phyloP scores from a whole-genome alignment of 2,888 invertebrate species.

The Syritta pipiens region DNA sequence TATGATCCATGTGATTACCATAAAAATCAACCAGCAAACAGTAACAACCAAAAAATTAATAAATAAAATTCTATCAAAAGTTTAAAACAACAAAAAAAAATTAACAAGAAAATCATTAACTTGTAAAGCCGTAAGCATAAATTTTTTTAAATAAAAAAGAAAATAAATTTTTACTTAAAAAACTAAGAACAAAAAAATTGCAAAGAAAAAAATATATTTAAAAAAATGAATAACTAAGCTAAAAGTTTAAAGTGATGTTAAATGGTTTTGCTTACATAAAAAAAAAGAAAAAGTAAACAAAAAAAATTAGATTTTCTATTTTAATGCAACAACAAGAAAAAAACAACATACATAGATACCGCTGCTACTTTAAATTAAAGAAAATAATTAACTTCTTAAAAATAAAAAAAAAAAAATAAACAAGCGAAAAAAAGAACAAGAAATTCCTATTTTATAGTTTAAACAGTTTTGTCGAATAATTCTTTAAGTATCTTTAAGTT shows the following conservation, averaged over 20 bases:
- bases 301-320: conserved; percentile 66
- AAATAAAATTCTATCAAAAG: conserved; percentile 28
- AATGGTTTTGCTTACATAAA: conserved; percentile 56
- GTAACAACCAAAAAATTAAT: conserved; percentile 46
- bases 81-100: conserved; percentile 34
- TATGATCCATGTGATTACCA: conserved; percentile 72
- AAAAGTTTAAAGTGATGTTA: conserved; percentile 42
- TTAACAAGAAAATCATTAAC: conserved; percentile 41
- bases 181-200: conserved; percentile 37
- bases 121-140: conserved; percentile 57
- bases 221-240: conserved; percentile 23
- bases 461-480: conserved; percentile 27
- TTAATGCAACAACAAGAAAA: conserved; percentile 49
- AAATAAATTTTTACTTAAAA: conserved; percentile 48
- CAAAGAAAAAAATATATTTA: conserved; percentile 42
- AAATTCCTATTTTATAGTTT: conserved; percentile 60
- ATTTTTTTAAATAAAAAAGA: conserved; percentile 52
- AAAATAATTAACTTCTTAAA: too few species aligned
- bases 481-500: conserved; percentile 38
- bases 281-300: conserved; percentile 18
- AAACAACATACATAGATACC: conserved; percentile 28
- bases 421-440: conserved; percentile 25
- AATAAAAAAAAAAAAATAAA: conserved; percentile 11
- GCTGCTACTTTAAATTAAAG: conserved; percentile 64
- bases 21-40: conserved; percentile 65